Conservation (phyloP, 2,888 invertebrate genomes). For the Phyllotreta striolata region DNA sequence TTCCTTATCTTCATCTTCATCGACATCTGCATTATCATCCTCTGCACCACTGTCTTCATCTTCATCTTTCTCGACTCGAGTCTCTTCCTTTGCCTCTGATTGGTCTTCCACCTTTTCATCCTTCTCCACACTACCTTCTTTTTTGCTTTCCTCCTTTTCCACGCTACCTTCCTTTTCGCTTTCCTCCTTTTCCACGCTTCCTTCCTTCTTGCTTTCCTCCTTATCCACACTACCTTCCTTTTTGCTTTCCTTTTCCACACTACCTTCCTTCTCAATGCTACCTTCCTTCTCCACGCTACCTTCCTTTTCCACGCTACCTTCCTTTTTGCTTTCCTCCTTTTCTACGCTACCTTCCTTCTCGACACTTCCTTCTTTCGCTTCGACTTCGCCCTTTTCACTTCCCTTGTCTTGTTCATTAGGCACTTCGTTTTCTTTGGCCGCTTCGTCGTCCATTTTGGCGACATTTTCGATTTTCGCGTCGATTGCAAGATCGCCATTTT, state of each 20-base stretch:
- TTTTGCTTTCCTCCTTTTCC: slow-evolving; percentile 3
- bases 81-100: slow-evolving; percentile 51
- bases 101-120: slow-evolving; percentile 1
- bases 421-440: slow-evolving; percentile 44
- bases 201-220: slow-evolving; percentile 29
- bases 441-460: slow-evolving; percentile 27
- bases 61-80: slow-evolving; percentile 56
- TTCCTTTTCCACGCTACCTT: slow-evolving; percentile 15
- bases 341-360: slow-evolving; percentile 10
- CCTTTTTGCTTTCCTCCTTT: slow-evolving; percentile 26
- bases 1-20: slow-evolving; percentile 34
- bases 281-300: slow-evolving; percentile 35
- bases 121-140: slow-evolving; percentile 33
- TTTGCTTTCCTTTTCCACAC: slow-evolving; percentile 10
- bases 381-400: slow-evolving; percentile 32
- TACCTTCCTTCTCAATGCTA: slow-evolving; percentile 36
- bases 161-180: slow-evolving; percentile 31
- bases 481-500: slow-evolving; percentile 53
- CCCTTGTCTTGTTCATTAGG: slow-evolving; percentile 42
- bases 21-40: slow-evolving; percentile 41
- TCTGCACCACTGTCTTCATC: slow-evolving; percentile 47
- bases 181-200: slow-evolving; percentile 35
- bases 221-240: slow-evolving; percentile 11
- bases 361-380: slow-evolving; percentile 7
- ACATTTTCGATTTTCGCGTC: slow-evolving; percentile 49